Conservation (phyloP, 2,113 vertebrate genomes). For the Cyphomyrus plagiostoma region DNA sequence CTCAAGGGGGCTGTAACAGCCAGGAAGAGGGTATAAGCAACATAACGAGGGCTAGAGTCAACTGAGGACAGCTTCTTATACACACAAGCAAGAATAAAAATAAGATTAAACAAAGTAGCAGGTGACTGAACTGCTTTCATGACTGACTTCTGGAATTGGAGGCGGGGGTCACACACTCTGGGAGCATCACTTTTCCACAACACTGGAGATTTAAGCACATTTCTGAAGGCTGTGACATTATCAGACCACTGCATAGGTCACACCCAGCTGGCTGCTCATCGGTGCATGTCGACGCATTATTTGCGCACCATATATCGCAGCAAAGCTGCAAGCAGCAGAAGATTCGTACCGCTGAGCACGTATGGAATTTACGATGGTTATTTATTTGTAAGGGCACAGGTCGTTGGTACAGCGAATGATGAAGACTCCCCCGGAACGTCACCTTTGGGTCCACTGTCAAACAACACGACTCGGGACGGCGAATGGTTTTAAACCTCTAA, state of each 20-base stretch:
- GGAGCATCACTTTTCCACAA: background rate
- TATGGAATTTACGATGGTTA: conserved; percentile 29
- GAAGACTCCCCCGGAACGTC: background rate
- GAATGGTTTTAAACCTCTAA: background rate
- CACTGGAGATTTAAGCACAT: background rate
- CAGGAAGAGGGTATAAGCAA: background rate
- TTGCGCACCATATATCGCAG: conserved; percentile 14
- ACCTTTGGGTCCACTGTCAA: background rate
- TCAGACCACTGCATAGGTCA: background rate
- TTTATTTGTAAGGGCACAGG: conserved; percentile 32
- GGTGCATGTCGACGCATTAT: conserved; percentile 16
- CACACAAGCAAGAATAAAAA: background rate
- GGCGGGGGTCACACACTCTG: background rate
- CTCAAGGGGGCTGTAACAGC: background rate
- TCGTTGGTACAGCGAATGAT: conserved; percentile 2
- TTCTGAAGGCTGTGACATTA: background rate
- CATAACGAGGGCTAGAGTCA: background rate
- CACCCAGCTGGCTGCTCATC: too few relatives aligned
- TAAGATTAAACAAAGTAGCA: background rate
- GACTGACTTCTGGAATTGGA: background rate
- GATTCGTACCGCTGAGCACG: conserved; percentile 21
- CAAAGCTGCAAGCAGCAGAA: conserved; percentile 25
- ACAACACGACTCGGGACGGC: too few relatives aligned
- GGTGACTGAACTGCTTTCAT: background rate
- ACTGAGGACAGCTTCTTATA: background rate